phyloP scores from a whole-genome alignment of 1,140 invertebrate species.

The Euura saliciscinereae region DNA sequence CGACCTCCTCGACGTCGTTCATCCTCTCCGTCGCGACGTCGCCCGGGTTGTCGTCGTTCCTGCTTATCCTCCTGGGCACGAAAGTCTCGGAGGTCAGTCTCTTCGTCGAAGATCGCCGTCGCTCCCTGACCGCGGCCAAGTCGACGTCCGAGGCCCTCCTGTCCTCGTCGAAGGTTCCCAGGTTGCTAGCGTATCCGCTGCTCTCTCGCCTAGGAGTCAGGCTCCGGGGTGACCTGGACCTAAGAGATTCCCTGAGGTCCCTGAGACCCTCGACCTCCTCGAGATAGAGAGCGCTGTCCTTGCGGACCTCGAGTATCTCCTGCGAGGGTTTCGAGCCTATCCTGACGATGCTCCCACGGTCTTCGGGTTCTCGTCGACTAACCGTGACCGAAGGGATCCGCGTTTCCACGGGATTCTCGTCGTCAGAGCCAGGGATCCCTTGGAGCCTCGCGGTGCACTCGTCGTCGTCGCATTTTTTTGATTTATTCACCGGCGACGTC shows the following conservation, averaged over 20 bases:
- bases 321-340: neutral
- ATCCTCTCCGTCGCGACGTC: slow-evolving; percentile 37
- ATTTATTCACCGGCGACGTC: neutral
- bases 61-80: neutral
- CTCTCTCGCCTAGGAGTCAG: slow-evolving; percentile 43
- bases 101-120: slow-evolving; percentile 39
- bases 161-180: slow-evolving; percentile 51
- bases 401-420: neutral
- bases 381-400: neutral
- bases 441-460: neutral
- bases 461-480: neutral
- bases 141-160: slow-evolving; percentile 30
- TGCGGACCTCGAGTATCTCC: slow-evolving; percentile 33
- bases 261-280: slow-evolving; percentile 37
- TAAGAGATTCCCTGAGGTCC: slow-evolving; percentile 23
- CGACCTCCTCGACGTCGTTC: slow-evolving; percentile 43
- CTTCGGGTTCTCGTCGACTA: too few relatives aligned
- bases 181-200: slow-evolving; percentile 48
- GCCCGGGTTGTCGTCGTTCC: neutral
- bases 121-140: slow-evolving; percentile 33
- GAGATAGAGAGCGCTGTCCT: slow-evolving; percentile 44
- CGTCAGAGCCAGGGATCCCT: neutral
- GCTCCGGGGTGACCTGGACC: slow-evolving; percentile 21
- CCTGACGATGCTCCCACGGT: neutral
- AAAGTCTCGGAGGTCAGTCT: slow-evolving; percentile 26